A percentile compares a stretch with the other conserved stretches of the same genome.
Evolutionary conservation across 2,888 invertebrate species (phyloP).

Genomic region (Leptinotarsa tumamoca): DNA sequence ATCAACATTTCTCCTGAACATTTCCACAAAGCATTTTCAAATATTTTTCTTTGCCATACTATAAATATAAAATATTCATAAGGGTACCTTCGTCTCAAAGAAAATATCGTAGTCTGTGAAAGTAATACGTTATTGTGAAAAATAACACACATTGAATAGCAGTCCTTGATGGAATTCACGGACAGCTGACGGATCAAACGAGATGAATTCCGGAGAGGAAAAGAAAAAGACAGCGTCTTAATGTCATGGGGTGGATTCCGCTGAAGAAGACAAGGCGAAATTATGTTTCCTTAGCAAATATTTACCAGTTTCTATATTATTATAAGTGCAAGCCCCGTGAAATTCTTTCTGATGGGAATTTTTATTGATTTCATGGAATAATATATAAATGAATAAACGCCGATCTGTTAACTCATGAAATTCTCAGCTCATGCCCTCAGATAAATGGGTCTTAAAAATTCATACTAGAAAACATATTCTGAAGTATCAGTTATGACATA

Average conservation of each 20-base stretch:
- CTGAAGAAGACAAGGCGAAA: conserved; percentile 39
- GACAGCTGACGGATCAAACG: conserved; percentile 49
- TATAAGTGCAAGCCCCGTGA: conserved; percentile 45
- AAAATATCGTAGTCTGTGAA: conserved; percentile 15
- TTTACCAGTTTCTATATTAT: conserved; percentile 53
- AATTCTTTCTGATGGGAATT: conserved; percentile 40
- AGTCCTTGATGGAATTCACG: conserved; percentile 39
- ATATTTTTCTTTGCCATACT: conserved; percentile 2
- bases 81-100: conserved; percentile 1
- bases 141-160: conserved; percentile 43
- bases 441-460: too few species aligned
- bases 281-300: conserved; percentile 57
- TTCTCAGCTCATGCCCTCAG: too few species aligned
- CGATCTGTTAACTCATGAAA: too few species aligned
- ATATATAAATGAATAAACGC: too few species aligned
- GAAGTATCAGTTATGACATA: too few species aligned
- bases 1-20: background rate
- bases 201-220: conserved; percentile 44
- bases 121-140: conserved; percentile 43
- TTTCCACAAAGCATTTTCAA: background rate
- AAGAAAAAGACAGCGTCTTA: background rate
- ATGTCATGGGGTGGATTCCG: background rate
- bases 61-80: background rate
- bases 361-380: conserved; percentile 23
- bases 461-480: too few species aligned